phyloP scores from a whole-genome alignment of 2,113 vertebrate genomes.

The Colossoma macropomum region DNA sequence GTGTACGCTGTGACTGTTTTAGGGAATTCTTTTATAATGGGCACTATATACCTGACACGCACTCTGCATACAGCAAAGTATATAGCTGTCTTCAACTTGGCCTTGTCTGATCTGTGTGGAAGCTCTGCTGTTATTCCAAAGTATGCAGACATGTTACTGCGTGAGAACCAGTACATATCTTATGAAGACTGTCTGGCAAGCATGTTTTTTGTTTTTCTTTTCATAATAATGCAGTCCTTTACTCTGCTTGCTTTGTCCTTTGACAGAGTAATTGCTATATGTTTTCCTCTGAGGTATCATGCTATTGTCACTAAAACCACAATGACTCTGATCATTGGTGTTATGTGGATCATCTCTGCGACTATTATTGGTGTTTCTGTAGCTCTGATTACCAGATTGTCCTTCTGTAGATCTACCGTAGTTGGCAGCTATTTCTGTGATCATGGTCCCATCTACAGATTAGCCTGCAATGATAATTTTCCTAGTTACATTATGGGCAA shows the following conservation, averaged over 20 bases:
- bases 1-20: constrained; percentile 62
- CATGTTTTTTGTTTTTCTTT: constrained; percentile 71
- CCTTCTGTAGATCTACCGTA: constrained; percentile 67
- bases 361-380: constrained; percentile 16
- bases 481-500: neutral
- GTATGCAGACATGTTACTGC: constrained; percentile 65
- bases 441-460: constrained; percentile 60
- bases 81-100: constrained; percentile 66
- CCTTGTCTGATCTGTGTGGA: constrained; percentile 66
- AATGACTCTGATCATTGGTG: constrained; percentile 62
- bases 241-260: constrained; percentile 71
- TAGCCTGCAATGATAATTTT: neutral
- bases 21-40: constrained; percentile 47
- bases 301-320: constrained; percentile 58
- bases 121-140: constrained; percentile 69
- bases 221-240: constrained; percentile 67
- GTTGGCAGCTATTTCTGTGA: constrained; percentile 75
- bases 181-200: constrained; percentile 67
- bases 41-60: constrained; percentile 16
- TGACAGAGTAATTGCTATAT: constrained; percentile 75
- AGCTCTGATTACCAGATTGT: constrained; percentile 66
- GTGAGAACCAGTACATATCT: constrained; percentile 51
- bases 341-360: constrained; percentile 59
- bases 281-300: constrained; percentile 63
- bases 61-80: constrained; percentile 70